Conservation (phyloP, 2,113 vertebrate species). For the Bufo bufo region DNA sequence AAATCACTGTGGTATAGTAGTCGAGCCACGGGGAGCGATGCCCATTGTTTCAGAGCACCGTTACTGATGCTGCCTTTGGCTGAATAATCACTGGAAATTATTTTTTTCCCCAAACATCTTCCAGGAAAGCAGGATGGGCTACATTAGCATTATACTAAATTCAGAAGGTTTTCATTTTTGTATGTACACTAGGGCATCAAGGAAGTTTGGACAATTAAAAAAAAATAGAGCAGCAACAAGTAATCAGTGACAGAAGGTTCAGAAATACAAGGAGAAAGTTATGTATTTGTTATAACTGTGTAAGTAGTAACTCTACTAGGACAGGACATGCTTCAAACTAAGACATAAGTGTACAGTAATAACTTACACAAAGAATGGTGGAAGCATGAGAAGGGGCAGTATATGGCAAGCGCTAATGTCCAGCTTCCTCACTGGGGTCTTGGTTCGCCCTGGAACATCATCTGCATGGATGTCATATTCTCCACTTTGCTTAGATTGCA, state of each 20-base stretch:
- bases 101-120: constrained; percentile 1
- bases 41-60: constrained; percentile 27
- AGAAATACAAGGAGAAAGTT: neutral
- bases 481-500: no score
- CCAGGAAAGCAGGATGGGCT: constrained; percentile 39
- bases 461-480: no score
- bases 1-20: constrained; percentile 39
- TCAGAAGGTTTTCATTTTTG: constrained; percentile 48
- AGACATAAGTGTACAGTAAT: no score
- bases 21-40: constrained; percentile 19
- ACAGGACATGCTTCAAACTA: no score
- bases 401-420: no score
- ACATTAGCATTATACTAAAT: constrained; percentile 36
- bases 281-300: neutral
- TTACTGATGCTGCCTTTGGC: constrained; percentile 44
- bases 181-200: constrained; percentile 21
- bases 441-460: no score
- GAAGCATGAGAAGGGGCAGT: no score
- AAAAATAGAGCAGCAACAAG: neutral
- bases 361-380: no score
- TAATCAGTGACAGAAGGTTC: constrained; percentile 17
- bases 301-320: no score
- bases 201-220: constrained; percentile 26
- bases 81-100: constrained; percentile 39
- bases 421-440: no score